These are phyloP conservation scores for Phrynocephalus forsythii DNA, from an alignment of 2,797 vertebrate species.

Conservation along the genomic window DNA sequence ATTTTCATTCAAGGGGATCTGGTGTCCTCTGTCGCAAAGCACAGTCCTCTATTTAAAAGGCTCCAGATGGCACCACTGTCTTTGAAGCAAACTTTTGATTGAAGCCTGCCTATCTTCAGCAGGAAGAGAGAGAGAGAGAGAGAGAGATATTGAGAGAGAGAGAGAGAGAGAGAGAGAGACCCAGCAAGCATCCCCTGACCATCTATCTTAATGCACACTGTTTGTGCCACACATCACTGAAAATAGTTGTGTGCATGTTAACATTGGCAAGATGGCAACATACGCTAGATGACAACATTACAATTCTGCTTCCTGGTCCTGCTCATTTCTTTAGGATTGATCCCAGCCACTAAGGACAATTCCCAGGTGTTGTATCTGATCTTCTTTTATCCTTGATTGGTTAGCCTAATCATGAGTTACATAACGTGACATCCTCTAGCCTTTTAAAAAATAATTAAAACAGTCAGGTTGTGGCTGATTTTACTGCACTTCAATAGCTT, in stretches of 20 bases:
- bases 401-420: not conserved
- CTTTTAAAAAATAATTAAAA: not conserved
- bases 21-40: not conserved
- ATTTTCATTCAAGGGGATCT: too few species aligned
- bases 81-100: not conserved
- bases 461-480: not conserved
- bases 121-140: too few species aligned
- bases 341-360: not conserved
- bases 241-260: not conserved
- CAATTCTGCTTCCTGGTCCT: not conserved
- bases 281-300: slow-evolving; percentile 30
- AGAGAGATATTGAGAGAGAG: too few species aligned
- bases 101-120: too few species aligned
- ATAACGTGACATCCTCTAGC: not conserved
- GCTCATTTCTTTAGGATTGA: not conserved
- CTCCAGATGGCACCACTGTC: not conserved
- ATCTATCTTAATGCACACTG: too few species aligned
- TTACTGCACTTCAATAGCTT: too few species aligned
- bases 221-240: not conserved
- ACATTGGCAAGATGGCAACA: not conserved
- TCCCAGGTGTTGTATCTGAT: not conserved
- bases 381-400: not conserved
- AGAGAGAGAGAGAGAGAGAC: too few species aligned
- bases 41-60: not conserved
- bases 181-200: too few species aligned